These are phyloP conservation scores for Enhydra lutris DNA, from an alignment of 2,113 vertebrate species.

Conservation along the genomic window DNA sequence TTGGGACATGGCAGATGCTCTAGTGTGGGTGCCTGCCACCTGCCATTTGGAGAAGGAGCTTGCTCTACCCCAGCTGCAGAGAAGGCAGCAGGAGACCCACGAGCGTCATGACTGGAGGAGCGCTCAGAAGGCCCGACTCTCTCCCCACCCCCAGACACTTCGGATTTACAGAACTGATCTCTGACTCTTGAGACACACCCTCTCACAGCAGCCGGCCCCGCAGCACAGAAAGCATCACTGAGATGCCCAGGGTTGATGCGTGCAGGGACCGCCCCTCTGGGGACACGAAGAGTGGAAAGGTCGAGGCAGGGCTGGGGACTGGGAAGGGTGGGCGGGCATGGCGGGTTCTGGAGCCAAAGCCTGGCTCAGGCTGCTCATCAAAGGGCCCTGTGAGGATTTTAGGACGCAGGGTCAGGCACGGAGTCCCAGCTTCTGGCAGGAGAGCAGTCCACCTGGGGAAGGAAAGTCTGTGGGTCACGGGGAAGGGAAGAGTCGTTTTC, in stretches of 20 bases:
- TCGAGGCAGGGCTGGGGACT: not conserved
- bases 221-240: not conserved
- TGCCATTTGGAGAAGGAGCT: too few species aligned
- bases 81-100: too few species aligned
- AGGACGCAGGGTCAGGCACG: not conserved
- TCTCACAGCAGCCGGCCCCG: not conserved
- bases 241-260: not conserved
- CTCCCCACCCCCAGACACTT: not conserved
- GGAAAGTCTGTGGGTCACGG: not conserved
- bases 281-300: not conserved
- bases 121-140: too few species aligned
- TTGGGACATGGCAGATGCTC: too few species aligned
- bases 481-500: not conserved
- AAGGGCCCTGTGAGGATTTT: too few species aligned
- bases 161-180: not conserved
- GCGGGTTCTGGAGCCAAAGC: not conserved
- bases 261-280: not conserved
- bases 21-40: too few species aligned
- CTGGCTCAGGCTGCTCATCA: not conserved
- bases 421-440: too few species aligned
- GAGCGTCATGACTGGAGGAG: too few species aligned
- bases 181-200: not conserved
- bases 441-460: not conserved
- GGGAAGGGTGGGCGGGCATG: not conserved
- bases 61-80: too few species aligned